phyloP scores from a whole-genome alignment of 1,140 invertebrate genomes.

The Monomorium pharaonis region DNA sequence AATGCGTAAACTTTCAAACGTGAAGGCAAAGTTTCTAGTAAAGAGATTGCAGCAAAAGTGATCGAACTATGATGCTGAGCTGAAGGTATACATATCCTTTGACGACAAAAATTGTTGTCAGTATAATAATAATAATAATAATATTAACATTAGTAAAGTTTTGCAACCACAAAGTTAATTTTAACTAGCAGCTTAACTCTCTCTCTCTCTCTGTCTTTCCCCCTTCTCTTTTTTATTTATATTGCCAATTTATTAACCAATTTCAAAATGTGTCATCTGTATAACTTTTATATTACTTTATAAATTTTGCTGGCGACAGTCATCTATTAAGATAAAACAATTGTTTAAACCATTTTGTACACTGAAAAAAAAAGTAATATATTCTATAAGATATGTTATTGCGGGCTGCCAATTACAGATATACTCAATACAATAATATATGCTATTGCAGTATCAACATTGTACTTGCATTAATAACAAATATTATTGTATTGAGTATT shows the following conservation, averaged over 20 bases:
- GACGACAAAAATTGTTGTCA: conserved; percentile 16
- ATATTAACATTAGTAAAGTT: not conserved
- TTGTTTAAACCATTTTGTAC: too few species aligned
- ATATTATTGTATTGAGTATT: too few species aligned
- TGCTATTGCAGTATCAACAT: too few species aligned
- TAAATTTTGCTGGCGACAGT: not conserved
- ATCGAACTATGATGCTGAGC: conserved; percentile 31
- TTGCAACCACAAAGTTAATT: not conserved
- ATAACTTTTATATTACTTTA: too few species aligned
- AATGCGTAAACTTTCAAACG: not conserved
- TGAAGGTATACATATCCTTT: not conserved
- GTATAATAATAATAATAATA: conserved; percentile 21
- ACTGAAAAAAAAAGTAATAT: too few species aligned
- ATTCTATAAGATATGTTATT: too few species aligned
- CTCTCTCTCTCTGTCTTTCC: too few species aligned
- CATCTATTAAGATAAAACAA: not conserved
- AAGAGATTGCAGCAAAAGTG: conserved; percentile 24
- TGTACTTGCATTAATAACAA: too few species aligned
- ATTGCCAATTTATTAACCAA: not conserved
- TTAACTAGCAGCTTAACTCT: not conserved
- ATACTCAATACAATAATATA: too few species aligned
- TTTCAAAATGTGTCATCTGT: not conserved
- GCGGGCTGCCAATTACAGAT: too few species aligned
- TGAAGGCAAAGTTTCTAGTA: conserved; percentile 2
- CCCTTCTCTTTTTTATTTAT: not conserved